Percentiles rank a stretch among this genome's conserved stretches.
These are phyloP conservation scores for Tachina grossa DNA, from an alignment of 2,888 invertebrate genomes.

Conservation along the genomic window DNA sequence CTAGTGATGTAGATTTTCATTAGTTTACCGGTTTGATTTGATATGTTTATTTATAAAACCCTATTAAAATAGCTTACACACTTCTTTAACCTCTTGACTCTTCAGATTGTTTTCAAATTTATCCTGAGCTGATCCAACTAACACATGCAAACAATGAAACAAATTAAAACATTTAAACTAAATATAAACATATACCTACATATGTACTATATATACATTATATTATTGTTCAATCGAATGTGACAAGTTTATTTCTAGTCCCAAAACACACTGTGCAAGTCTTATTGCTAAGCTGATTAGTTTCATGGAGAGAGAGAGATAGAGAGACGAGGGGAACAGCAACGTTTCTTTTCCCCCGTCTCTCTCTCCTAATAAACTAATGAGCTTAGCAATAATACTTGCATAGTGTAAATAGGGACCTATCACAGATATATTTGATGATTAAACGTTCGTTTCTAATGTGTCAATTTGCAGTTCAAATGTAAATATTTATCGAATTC, in stretches of 20 bases:
- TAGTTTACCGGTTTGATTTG: not conserved
- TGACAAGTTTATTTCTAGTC: constrained; percentile 15
- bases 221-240: constrained; percentile 35
- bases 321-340: no score
- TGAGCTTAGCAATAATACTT: no score
- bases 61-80: not conserved
- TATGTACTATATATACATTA: no score
- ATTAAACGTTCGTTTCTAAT: constrained; percentile 49
- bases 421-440: constrained; percentile 39
- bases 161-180: constrained; percentile 30
- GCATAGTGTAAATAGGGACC: no score
- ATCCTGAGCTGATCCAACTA: constrained; percentile 4
- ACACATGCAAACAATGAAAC: constrained; percentile 29
- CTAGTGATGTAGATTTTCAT: no score
- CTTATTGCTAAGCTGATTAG: no score
- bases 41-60: not conserved
- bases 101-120: not conserved
- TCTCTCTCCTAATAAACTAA: no score
- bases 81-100: not conserved
- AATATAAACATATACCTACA: constrained; percentile 1
- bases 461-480: constrained; percentile 39
- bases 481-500: constrained; percentile 30
- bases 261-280: no score
- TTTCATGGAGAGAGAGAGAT: no score
- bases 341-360: no score